Evolutionary conservation across 1,140 invertebrate genomes (phyloP), one percentile per base, ranked within the genome.

Genomic region (Orussus abietinus): DNA sequence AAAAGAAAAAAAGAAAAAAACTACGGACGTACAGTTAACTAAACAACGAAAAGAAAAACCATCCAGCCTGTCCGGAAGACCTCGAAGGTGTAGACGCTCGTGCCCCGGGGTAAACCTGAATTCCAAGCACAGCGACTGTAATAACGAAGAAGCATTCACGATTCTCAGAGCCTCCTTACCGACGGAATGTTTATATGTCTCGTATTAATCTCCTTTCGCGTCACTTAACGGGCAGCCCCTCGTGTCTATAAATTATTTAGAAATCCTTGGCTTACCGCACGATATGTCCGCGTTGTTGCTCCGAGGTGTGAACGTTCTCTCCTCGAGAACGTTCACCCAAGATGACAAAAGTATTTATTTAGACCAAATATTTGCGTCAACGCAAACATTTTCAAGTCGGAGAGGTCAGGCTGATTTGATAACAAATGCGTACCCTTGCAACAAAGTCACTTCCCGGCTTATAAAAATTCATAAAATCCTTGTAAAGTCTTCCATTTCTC

Each of bases 11-110:
- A n/a, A n/a, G n/a, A n/a, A n/a, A n/a, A n/a, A n/a, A n/a, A n/a
- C n/a, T n/a, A n/a, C n/a, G n/a, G n/a, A n/a, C n/a, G n/a, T n/a
- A n/a, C n/a, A n/a, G n/a, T n/a, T n/a, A n/a, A n/a, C n/a, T n/a
- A n/a, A n/a, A n/a, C n/a, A n/a, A n/a, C n/a, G n/a, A n/a, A n/a
- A n/a, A n/a, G n/a, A n/a, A n/a, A n/a, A n/a, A n/a, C n/a, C n/a
- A n/a, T n/a, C n/a, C n/a, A n/a, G n/a, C n/a, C 21, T 50, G 15
- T 57, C 48, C 60, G 66, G 66, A 71, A 71, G 66, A 69, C 64
- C 66, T 66, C 68, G 64, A 63, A 51, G 58, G 44, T 59, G 59
- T 58, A 46, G 63, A 62, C 49, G 54, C 49, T 66, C 49, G 51
- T 59, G 49, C 52, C 46, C 45, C n/a, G 9, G 51, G 45, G 62